Base-by-base conservation (phyloP, 1,140 invertebrate genomes). In the Trigoniulus corallinus region DNA sequence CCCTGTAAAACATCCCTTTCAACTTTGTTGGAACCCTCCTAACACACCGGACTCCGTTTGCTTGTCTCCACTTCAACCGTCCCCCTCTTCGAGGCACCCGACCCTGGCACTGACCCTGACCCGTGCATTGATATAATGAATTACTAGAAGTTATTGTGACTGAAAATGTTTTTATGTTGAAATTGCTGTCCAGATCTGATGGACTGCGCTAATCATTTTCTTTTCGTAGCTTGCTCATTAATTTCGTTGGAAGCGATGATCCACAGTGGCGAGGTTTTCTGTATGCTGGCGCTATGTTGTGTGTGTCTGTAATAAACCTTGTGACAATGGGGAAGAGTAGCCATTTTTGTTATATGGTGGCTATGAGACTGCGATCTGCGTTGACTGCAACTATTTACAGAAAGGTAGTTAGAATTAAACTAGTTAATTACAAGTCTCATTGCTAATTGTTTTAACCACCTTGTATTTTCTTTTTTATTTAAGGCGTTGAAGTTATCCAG, bases 261-360 rank as follows among this genome's bases (percentile, higher is more conserved):
- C 67, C 76, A 2, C 57, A 76, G 57, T 95, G 89, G 88, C 84
- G 83, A 64, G 92, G 91, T 23, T 84, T 82, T 56, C 63, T 91
- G 2, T 95, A 88, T 67, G 80, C 87, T 0, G 63, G 75, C 2
- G 55, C 64, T 1, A 59, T 72, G 56, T 62, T 72, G 42, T 7
- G 7, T 20, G 18, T 18, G 18, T 44, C 42, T 24, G 24, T 44
- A 12, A 20, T 44, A 24, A 20, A 18, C 12, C 7, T 44, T 24
- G 24, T 44, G 18, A 7, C 21, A 44, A 20, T 21, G 42, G 42
- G 18, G 12, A 7, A 18, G 21, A 7, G 4, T 20, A 44, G 42
- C 21, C 24, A 44, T 44, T 44, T 24, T 21, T 44, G 18, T 44
- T 44, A 44, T 20, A 10, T 24, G 24, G 42, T 44, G 7, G 4